Conservation (phyloP, 2,113 vertebrate genomes). For the Ibidorhyncha struthersii region DNA sequence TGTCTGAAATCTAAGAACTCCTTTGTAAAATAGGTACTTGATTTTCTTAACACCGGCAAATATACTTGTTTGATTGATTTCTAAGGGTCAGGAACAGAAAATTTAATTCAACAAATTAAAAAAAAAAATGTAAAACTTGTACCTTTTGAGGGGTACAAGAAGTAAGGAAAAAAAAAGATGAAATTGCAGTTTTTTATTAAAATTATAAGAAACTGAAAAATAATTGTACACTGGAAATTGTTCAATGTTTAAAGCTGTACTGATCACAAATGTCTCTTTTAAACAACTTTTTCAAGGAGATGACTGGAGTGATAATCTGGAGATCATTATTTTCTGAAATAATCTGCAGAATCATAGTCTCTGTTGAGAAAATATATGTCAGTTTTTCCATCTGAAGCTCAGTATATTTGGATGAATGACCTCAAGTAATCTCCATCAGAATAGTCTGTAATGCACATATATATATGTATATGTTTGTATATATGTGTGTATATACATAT, state of each 20-base stretch:
- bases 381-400: not conserved
- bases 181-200: not conserved
- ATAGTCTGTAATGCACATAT: not conserved
- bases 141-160: not conserved
- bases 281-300: not conserved
- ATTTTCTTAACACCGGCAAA: not conserved
- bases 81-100: too few species aligned
- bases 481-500: not conserved
- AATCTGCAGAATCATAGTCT: not conserved
- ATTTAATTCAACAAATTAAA: not conserved
- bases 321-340: not conserved
- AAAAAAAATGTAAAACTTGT: not conserved
- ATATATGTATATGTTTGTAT: too few species aligned
- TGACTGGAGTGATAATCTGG: not conserved
- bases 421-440: not conserved
- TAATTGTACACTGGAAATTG: rapidly evolving
- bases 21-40: not conserved
- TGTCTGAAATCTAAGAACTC: not conserved
- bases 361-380: not conserved
- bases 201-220: not conserved
- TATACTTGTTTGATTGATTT: too few species aligned
- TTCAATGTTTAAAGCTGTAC: not conserved
- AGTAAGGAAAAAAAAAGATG: not conserved
- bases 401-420: not conserved
- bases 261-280: not conserved